Base-by-base conservation (phyloP, 2,113 vertebrate species). In the Agapornis roseicollis region DNA sequence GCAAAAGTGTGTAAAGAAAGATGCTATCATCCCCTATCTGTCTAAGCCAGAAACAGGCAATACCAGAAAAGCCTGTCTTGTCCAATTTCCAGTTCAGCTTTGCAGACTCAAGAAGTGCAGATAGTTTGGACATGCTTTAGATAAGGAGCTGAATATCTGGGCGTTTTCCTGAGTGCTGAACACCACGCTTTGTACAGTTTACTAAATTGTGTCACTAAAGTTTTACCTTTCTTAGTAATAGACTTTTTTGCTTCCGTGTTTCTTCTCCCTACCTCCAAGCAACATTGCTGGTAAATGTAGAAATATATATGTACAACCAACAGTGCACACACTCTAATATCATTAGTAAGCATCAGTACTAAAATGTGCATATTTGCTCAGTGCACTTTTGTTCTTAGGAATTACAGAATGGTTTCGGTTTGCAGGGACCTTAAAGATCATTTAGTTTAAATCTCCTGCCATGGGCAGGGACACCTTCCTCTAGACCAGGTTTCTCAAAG, bases 81-180 rank as follows among this genome's bases (percentile, higher is more conserved):
- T 96, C 92, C 96, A 96, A 96, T 96, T 96, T 97, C 90, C 94
- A 96, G 92, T 92, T 96, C 93, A 89, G 96, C 94, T 96, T 95
- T 94, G 92, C 96, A 76, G 90, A 79, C 92, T 93, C 92, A 86
- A 93, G 88, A 93, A 96, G 85, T 90, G 93, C 90, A 95, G 90
- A 96, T 96, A 95, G 94, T 94, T 88, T 92, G 94, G 94, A 97
- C 93, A 93, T 58, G 80, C 92, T 96, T 96, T 97, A 97, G 96
- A 97, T 97, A 96, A 97, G 90, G 44, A 81, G 63, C 60, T 93
- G 96, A 91, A 73, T 94, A 92, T 95, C 96, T 87, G 90, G 92
- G 90, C 1, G 28, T 90, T 96, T 90, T 96, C 88, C 73, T 89
- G 66, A 95, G 88, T 9, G 2, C 56, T 85, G 66, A 90, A 89